Conservation (phyloP, 2,797 vertebrate species). For the Tarsius wallacei region DNA sequence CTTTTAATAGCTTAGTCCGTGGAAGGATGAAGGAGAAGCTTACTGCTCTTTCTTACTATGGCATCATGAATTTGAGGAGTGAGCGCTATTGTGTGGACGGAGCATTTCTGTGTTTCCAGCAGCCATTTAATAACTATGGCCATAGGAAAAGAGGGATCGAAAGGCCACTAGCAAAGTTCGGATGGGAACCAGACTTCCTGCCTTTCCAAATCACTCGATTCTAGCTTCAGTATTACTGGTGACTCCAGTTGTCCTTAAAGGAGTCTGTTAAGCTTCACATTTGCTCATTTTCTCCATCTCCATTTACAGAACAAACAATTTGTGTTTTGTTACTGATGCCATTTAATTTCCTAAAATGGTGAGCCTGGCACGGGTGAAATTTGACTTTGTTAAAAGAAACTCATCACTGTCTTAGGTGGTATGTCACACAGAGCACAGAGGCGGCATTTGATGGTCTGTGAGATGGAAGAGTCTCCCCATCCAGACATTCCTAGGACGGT, state of each 20-base stretch:
- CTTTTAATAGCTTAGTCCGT: not conserved
- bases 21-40: not conserved
- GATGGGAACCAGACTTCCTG: not conserved
- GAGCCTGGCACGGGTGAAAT: not conserved
- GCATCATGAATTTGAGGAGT: not conserved
- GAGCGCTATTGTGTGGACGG: not conserved
- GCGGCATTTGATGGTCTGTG: not conserved
- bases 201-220: not conserved
- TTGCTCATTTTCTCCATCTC: not conserved
- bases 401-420: not conserved
- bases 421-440: not conserved
- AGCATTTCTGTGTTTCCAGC: not conserved
- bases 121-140: not conserved
- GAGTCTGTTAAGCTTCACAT: not conserved
- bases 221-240: not conserved
- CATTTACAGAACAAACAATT: conserved; percentile 14
- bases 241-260: not conserved
- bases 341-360: conserved; percentile 46
- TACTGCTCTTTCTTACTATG: not conserved
- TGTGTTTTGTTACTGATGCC: conserved; percentile 1
- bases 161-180: not conserved
- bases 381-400: not conserved
- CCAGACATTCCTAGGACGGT: not conserved
- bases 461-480: not conserved
- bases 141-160: not conserved